These are phyloP conservation scores for Drosophila mettleri DNA, from an alignment of 2,888 invertebrate species.

Conservation along the genomic window DNA sequence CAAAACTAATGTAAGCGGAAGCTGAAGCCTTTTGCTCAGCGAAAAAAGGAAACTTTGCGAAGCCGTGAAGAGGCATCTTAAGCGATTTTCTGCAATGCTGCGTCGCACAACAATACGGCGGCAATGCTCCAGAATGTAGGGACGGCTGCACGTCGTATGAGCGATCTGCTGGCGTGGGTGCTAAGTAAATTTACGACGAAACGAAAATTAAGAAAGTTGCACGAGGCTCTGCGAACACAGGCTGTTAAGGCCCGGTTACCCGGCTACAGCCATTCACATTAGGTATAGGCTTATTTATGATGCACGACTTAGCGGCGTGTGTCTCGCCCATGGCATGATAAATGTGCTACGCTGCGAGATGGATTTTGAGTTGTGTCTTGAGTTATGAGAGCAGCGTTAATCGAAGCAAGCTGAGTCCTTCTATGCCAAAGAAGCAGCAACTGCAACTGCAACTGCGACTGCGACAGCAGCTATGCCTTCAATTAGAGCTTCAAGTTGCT, in stretches of 20 bases:
- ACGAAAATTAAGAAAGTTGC: slow-evolving; percentile 73
- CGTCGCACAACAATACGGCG: slow-evolving; percentile 64
- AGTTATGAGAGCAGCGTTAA: slow-evolving; percentile 54
- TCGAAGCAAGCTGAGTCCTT: slow-evolving; percentile 25
- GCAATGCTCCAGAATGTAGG: slow-evolving; percentile 17
- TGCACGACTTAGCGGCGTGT: slow-evolving; percentile 41
- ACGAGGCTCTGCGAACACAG: slow-evolving; percentile 9
- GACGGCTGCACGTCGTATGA: slow-evolving; percentile 14
- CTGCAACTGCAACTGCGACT: neutral
- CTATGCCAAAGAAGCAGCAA: slow-evolving; percentile 3
- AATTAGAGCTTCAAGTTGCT: slow-evolving; percentile 55
- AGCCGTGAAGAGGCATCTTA: slow-evolving; percentile 53
- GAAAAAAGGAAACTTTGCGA: slow-evolving; percentile 43
- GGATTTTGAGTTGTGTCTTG: slow-evolving; percentile 54
- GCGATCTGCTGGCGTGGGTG: slow-evolving; percentile 18
- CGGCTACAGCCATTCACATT: slow-evolving; percentile 38
- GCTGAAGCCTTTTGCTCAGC: slow-evolving; percentile 16
- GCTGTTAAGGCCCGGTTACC: neutral
- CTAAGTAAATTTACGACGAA: slow-evolving; percentile 58
- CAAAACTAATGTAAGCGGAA: slow-evolving; percentile 35
- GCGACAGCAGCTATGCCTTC: slow-evolving; percentile 43
- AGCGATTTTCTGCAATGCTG: slow-evolving; percentile 68
- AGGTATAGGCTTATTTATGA: slow-evolving; percentile 66
- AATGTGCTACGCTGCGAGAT: slow-evolving; percentile 61
- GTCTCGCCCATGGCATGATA: slow-evolving; percentile 53